Conservation (phyloP, 2,888 invertebrate genomes). For the Pristionchus exspectatus region DNA sequence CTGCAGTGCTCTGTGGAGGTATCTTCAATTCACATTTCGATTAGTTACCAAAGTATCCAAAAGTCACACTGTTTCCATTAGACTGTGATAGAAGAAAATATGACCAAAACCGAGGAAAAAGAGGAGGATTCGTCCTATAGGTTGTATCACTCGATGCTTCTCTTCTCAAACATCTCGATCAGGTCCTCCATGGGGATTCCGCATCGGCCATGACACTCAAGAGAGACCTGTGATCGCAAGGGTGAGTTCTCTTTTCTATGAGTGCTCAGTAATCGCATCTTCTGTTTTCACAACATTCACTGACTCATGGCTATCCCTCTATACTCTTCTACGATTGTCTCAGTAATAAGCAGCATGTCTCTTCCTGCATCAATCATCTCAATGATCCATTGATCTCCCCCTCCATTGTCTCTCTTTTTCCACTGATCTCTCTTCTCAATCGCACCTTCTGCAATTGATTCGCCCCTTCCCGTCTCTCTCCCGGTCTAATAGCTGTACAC, state of each 20-base stretch:
- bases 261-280: not conserved
- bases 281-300: too few species aligned
- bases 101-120: not conserved
- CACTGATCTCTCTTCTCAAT: constrained; percentile 20
- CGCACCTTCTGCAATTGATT: constrained; percentile 47
- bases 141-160: not conserved
- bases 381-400: constrained; percentile 13
- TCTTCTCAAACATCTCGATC: not conserved
- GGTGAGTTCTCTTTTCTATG: not conserved
- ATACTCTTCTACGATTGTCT: not conserved
- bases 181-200: constrained; percentile 53
- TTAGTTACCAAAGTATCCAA: not conserved
- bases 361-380: constrained; percentile 30
- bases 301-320: not conserved
- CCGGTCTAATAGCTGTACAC: constrained; percentile 50
- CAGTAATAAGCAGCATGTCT: not conserved
- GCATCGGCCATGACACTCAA: constrained; percentile 29
- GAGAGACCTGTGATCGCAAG: constrained; percentile 36
- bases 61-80: not conserved
- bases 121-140: too few species aligned
- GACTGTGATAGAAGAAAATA: not conserved
- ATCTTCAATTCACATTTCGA: not conserved
- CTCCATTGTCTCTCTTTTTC: constrained; percentile 25
- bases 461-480: constrained; percentile 28
- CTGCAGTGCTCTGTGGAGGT: constrained; percentile 44